Evolutionary conservation across 1,140 invertebrate species (phyloP).

Genomic region (Coenobita brevimanus): DNA sequence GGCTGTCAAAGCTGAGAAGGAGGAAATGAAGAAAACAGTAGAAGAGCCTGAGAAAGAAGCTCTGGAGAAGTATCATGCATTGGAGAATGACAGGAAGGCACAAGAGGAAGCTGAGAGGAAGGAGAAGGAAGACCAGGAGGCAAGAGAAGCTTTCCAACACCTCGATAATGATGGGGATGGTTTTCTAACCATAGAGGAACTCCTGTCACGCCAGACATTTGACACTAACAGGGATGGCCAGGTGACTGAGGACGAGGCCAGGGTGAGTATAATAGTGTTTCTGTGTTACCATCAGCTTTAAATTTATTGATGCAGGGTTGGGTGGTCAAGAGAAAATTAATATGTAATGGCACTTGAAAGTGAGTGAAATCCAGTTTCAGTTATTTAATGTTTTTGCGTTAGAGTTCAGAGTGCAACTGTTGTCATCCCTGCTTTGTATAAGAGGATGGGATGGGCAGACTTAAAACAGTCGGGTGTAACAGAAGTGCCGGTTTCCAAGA

Average conservation of each 20-base stretch:
- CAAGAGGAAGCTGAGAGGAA: conserved; percentile 70
- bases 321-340: no score
- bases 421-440: no score
- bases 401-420: no score
- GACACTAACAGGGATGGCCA: conserved; percentile 91
- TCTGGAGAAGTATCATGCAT: conserved; percentile 82
- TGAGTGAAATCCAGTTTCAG: no score
- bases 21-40: conserved; percentile 81
- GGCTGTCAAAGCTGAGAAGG: conserved; percentile 82
- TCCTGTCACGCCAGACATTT: conserved; percentile 85
- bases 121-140: conserved; percentile 71
- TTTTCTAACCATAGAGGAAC: conserved; percentile 78
- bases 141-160: conserved; percentile 72
- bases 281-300: no score
- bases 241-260: conserved; percentile 89
- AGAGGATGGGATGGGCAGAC: no score
- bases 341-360: no score
- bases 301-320: no score
- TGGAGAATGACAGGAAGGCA: conserved; percentile 78
- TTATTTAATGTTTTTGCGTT: no score
- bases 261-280: conserved; percentile 73
- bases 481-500: no score
- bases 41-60: conserved; percentile 84
- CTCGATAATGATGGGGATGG: conserved; percentile 73
- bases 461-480: no score